phyloP scores from a whole-genome alignment of 2,888 invertebrate genomes.

The Hemicrepidius hirtus region DNA sequence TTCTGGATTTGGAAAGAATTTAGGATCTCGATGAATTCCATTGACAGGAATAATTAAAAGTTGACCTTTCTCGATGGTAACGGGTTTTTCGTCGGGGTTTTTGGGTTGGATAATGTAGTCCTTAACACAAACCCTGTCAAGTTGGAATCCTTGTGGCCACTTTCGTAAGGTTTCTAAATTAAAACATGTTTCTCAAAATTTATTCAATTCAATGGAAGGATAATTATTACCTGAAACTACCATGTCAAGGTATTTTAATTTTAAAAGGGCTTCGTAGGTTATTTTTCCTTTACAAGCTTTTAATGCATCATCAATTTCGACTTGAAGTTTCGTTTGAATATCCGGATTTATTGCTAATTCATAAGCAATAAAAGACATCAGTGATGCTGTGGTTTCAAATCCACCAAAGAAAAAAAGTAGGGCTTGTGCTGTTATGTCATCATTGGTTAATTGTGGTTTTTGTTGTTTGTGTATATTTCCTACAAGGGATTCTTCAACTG shows the following conservation, averaged over 20 bases:
- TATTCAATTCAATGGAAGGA: too few species aligned
- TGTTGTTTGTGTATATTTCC: neutral
- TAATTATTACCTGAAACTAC: constrained; percentile 71
- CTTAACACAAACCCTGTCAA: constrained; percentile 75
- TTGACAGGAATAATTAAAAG: constrained; percentile 72
- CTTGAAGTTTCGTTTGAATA: constrained; percentile 74
- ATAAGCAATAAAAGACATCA: constrained; percentile 74
- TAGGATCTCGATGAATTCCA: constrained; percentile 75
- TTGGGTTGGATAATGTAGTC: constrained; percentile 74
- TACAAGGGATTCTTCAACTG: constrained; percentile 21
- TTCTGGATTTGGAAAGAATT: constrained; percentile 75
- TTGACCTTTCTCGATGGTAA: constrained; percentile 71
- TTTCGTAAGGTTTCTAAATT: constrained; percentile 76
- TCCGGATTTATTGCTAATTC: constrained; percentile 77
- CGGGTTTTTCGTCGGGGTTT: constrained; percentile 64
- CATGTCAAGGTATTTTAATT: constrained; percentile 76
- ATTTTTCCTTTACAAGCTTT: constrained; percentile 65
- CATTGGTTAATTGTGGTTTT: constrained; percentile 57
- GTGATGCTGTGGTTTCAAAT: constrained; percentile 72
- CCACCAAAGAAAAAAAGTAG: constrained; percentile 75
- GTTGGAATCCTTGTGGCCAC: constrained; percentile 75
- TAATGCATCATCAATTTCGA: constrained; percentile 73
- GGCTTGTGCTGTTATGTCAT: constrained; percentile 76
- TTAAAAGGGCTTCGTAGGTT: constrained; percentile 68
- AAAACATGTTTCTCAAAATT: too few species aligned